Base-by-base conservation (phyloP, 2,113 vertebrate species). In the Paedocypris sp. region DNA sequence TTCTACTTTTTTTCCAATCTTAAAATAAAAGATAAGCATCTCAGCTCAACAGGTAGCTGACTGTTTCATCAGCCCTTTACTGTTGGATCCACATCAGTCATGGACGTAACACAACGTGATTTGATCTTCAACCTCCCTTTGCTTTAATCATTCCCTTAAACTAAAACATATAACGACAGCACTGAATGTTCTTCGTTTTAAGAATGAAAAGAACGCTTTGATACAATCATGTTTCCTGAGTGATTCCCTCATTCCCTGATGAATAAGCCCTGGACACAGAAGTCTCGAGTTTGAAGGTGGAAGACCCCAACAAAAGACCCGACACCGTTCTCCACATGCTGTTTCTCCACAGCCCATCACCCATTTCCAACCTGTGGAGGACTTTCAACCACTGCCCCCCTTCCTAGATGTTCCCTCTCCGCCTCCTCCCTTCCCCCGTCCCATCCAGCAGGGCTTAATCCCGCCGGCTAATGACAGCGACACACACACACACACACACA, bases 391-490 rank as follows among this genome's bases (percentile, higher is more conserved):
- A 73, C 79, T 77, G 68, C 18, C 42, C 31, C 75, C 35, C 4
- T 60, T 83, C 35, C 74, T 53, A 8, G 18, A 63, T 64, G 81
- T 26, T 46, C 39, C 12, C 57, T 42, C 66, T 26, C 69, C 64
- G 68, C 72, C 76, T 76, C 75, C 68, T 77, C 73, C 73, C 70
- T 16, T 57, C 76, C 78, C 80, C 75, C 75, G 62, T 72, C 70
- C 75, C 71, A 38, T 23, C 81, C 73, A 81, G 74, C 81, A 80
- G 58, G 83, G 80, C 87, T 80, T 86, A 90, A 90, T 86, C 80
- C 42, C 59, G 70, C 83, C 68, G 72, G 85, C 85, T 87, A 79
- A 81, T 75, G 78, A 85, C 64, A 22, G 62, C 63, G 79, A 67
- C 31, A 52, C 41, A 67, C 70, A 63, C 70, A 32, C 6, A 49